Conservation (phyloP, 2,113 vertebrate species). For the Calyptomena viridis region DNA sequence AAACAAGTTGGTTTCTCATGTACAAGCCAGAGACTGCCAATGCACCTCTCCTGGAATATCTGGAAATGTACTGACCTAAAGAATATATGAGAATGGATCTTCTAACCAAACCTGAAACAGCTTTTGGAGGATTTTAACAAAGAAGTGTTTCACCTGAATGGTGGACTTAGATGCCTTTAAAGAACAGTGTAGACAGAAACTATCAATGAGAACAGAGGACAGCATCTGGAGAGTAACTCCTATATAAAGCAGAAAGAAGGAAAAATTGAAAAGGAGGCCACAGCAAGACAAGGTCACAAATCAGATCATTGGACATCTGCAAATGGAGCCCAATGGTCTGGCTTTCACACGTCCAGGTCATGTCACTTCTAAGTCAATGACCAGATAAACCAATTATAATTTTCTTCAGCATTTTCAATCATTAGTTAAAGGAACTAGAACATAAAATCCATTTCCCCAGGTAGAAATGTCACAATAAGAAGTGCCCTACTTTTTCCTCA, state of each 20-base stretch:
- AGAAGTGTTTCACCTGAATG: neutral
- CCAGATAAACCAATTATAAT: neutral
- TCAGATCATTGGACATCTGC: neutral
- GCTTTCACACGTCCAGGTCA: neutral
- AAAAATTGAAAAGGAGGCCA: neutral
- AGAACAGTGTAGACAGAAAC: neutral
- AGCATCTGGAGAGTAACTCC: neutral
- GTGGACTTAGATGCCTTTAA: neutral
- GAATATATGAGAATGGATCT: neutral
- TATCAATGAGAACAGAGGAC: neutral
- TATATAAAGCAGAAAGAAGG: neutral
- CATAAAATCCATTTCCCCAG: neutral
- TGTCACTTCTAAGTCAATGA: neutral
- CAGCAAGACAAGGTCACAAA: neutral
- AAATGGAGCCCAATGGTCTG: neutral
- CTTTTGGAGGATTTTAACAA: neutral
- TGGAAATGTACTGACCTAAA: neutral
- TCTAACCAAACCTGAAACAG: neutral
- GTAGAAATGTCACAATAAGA: neutral
- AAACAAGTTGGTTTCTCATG: fast-evolving
- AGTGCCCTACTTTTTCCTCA: neutral
- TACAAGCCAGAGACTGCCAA: neutral
- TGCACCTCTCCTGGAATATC: neutral
- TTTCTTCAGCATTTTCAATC: neutral
- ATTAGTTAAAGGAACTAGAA: constrained; percentile 12